These are phyloP conservation scores for Bicyclus anynana DNA, from an alignment of 1,140 invertebrate species.

Conservation along the genomic window DNA sequence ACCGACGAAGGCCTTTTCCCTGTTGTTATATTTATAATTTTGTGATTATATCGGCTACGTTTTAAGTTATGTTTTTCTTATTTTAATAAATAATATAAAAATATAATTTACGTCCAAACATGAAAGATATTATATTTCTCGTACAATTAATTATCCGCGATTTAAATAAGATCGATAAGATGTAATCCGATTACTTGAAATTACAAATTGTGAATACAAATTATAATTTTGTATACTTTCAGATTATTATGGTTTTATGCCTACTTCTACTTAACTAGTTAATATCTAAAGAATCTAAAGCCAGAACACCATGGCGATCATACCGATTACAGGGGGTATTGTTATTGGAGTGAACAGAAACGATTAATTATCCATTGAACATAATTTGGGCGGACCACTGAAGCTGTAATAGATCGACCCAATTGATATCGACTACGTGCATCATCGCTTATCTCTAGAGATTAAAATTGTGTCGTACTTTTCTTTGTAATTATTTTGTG, in stretches of 20 bases:
- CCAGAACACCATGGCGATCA: slow-evolving; percentile 40
- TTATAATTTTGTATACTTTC: no score
- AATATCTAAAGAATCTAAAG: not conserved
- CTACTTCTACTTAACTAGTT: not conserved
- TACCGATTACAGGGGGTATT: slow-evolving; percentile 52
- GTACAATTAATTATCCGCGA: no score
- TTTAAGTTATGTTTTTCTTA: not conserved
- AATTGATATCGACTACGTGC: slow-evolving; percentile 33
- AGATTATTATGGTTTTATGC: not conserved
- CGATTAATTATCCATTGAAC: slow-evolving; percentile 74
- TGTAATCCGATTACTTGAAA: not conserved
- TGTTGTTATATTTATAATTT: slow-evolving; percentile 8
- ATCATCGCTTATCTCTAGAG: slow-evolving; percentile 7
- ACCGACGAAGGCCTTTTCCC: slow-evolving; percentile 9
- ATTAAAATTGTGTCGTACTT: not conserved
- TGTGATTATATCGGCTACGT: not conserved
- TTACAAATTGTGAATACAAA: not conserved
- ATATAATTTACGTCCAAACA: no score
- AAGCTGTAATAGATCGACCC: slow-evolving; percentile 49
- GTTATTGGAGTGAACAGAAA: slow-evolving; percentile 62
- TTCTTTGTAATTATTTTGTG: not conserved
- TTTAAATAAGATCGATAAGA: not conserved
- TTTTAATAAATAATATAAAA: not conserved
- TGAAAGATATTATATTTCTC: no score
- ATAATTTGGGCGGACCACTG: slow-evolving; percentile 66